Evolutionary conservation across 2,888 invertebrate genomes (phyloP).

Genomic region (Geotrupes spiniger): DNA sequence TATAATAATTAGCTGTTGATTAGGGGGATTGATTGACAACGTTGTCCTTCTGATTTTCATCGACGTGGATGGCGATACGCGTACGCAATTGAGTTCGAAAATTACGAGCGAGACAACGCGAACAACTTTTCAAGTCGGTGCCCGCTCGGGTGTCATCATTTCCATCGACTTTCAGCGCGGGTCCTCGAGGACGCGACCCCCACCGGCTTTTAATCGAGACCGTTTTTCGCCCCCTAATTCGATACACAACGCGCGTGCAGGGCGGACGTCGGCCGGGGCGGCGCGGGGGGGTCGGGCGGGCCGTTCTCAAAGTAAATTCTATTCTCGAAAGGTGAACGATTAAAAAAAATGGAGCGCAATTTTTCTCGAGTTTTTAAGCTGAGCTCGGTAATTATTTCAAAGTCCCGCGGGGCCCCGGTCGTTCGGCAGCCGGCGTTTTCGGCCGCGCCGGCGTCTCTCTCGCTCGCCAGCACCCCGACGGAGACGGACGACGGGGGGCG

Average conservation of each 20-base stretch:
- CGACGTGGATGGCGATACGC: no score
- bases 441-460: slow-evolving; percentile 23
- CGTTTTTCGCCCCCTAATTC: slow-evolving; percentile 1
- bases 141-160: no score
- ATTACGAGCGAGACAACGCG: no score
- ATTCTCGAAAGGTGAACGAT: slow-evolving; percentile 48
- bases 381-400: slow-evolving; percentile 49
- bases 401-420: slow-evolving; percentile 40
- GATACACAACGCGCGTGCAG: no score
- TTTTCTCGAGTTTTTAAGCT: slow-evolving; percentile 50
- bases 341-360: slow-evolving; percentile 49
- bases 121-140: no score
- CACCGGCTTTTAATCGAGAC: not conserved
- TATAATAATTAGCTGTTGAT: no score
- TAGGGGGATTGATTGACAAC: no score
- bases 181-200: not conserved
- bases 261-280: not conserved
- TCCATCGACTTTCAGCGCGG: no score
- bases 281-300: slow-evolving; percentile 1
- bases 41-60: no score
- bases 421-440: slow-evolving; percentile 34
- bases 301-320: slow-evolving; percentile 3
- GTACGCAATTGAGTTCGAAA: no score
- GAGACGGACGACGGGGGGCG: not conserved
- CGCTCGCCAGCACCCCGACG: slow-evolving; percentile 10